Evolutionary conservation across 2,797 vertebrate species (phyloP).

Genomic region (Myripristis jacobus): DNA sequence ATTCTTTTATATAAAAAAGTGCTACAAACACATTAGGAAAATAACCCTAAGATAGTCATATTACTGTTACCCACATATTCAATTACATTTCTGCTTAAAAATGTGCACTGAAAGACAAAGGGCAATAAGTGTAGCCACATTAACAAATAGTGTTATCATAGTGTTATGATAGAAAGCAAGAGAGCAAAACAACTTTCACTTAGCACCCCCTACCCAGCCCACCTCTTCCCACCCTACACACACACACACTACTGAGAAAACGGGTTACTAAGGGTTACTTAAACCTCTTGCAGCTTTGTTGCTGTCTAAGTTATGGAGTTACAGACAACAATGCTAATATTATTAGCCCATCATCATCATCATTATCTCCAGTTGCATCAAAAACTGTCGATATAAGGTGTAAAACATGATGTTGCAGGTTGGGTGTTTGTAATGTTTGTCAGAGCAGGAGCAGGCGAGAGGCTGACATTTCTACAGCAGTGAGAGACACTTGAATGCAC

Average conservation of each 20-base stretch:
- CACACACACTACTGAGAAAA: neutral
- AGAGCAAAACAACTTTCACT: neutral
- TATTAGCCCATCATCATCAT: too few species aligned
- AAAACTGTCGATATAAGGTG: neutral
- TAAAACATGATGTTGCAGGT: constrained; percentile 1
- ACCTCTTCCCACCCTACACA: too few species aligned
- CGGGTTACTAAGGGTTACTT: neutral
- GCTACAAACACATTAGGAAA: neutral
- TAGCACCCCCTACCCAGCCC: neutral
- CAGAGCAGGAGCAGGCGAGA: neutral
- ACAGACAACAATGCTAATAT: neutral
- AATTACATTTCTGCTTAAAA: neutral
- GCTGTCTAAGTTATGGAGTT: neutral
- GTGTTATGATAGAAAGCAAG: neutral
- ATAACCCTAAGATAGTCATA: neutral
- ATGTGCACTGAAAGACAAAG: neutral
- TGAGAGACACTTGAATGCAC: neutral
- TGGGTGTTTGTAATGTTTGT: neutral
- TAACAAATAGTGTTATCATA: neutral
- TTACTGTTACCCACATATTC: neutral
- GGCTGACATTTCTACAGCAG: neutral
- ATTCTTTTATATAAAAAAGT: neutral
- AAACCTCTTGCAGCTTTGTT: constrained; percentile 1
- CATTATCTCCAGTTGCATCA: neutral
- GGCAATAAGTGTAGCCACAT: neutral